Base-by-base conservation (phyloP, 1,140 invertebrate species). In the Drosophila carrolli region DNA sequence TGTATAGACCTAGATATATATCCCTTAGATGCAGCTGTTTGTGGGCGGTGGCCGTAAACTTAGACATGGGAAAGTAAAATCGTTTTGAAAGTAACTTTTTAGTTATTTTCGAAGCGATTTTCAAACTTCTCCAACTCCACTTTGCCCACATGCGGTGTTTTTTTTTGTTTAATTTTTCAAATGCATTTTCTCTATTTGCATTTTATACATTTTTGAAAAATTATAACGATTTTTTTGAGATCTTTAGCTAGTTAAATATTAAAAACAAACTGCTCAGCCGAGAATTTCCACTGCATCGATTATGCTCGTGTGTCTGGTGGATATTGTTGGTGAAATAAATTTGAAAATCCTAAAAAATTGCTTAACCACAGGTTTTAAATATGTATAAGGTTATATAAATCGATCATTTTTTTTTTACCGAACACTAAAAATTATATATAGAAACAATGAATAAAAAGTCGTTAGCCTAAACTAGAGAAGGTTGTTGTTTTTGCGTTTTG, bases 291-390 rank as follows among this genome's bases (percentile, higher is more conserved):
- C 54, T 54, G 41, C 40, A 14, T 54, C 63, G 73, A 75, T 56
- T 57, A 43, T 16, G 14, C 27, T 43, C 48, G 37, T 23, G 19
- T 27, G 38, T 47, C 19, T 50, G 14, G 37, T 10, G 48, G 29
- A 51, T 48, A 14, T 7, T 50, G 14, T 44, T 67, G 7, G 23
- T 56, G 19, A 38, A 43, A 41, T 40, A 50, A 86, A 78, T 82
- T 86, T 76, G 62, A 88, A 79, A 88, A 76, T 88, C 83, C 75
- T 88, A 88, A 72, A 81, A 66, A 79, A 73, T 73, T 80, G 57
- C 84, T 77, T 76, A 83, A 73, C 76, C 81, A 82, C 58, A 68
- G 35, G 48, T 62, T 70, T 68, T 58, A 62, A 79, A 83, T 71
- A 74, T 58, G 56, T 70, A 60, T 59, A 65, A 10, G 32, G 29